Base-by-base conservation (phyloP, 2,888 invertebrate species). In the Ormyrus pomaceus region DNA sequence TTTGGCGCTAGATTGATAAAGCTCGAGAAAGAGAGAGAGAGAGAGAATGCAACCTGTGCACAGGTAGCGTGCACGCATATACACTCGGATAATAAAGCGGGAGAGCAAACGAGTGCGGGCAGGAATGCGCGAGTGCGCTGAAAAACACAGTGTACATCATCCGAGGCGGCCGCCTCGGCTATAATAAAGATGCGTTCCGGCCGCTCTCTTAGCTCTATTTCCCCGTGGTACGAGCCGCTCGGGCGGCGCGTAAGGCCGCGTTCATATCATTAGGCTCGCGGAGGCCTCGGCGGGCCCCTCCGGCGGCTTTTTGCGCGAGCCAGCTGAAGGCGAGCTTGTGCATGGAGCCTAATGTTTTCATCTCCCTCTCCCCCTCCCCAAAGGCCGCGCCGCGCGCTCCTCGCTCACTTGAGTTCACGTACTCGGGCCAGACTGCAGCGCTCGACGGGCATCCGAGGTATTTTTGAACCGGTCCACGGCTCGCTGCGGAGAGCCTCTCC, bases 391-490 rank as follows among this genome's bases (percentile, higher is more conserved):
- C 56, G 46, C 53, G 13, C 9, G 19, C 45, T 56, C 65, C 65
- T 13, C 70, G 61, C 5, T 4, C 56, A 7, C 48, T 19, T 9
- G 46, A 70, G 64, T 64, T 77, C 59, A 74, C 19, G 8, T 70
- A 55, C 77, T 55, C 61, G 77, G 76, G 61, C 64, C 70, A 77
- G 55, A 62, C 70, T 53, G 62, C 51, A 58, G 69, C 64, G 51
- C 50, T 4, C 48, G 58, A 86, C 87, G 89, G 85, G 86, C 86
- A 89, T 89, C 87, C 87, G 86, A 89, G 88, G 88, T 90, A 90
- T 90, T 90, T 90, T 90, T 90, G 90, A 90, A 90, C 90, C 90
- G 89, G 89, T 90, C 90, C 89, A 87, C 87, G 88, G 85, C 88
- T 87, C 88, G 89, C 87, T 87, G 86, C 84, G 13, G 59, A 48